These are phyloP conservation scores for Lacerta viridis DNA, from an alignment of 2,797 vertebrate genomes.

Conservation along the genomic window DNA sequence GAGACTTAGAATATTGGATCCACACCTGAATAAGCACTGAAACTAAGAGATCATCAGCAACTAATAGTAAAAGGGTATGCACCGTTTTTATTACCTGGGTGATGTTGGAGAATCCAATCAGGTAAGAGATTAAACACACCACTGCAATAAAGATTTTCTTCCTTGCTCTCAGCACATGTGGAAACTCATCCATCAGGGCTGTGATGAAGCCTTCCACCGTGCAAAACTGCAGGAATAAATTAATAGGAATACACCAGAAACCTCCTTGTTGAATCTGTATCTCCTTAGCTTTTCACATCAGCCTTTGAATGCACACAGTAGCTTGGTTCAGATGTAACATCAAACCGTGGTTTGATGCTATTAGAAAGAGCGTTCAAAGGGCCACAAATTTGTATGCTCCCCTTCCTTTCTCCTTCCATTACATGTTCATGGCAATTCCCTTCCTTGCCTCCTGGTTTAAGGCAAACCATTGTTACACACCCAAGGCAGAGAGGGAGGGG, in stretches of 20 bases:
- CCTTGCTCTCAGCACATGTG: slow-evolving; percentile 85
- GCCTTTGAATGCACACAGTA: neutral
- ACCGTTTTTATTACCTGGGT: slow-evolving; percentile 85
- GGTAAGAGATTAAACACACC: slow-evolving; percentile 89
- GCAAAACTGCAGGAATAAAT: slow-evolving; percentile 84
- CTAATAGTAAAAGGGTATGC: neutral
- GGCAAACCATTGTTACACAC: no score
- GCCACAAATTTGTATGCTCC: neutral
- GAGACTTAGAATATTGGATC: no score
- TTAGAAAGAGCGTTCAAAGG: accelerated
- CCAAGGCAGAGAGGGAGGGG: no score
- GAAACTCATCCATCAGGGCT: slow-evolving; percentile 91
- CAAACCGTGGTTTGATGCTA: neutral
- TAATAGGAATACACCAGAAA: neutral
- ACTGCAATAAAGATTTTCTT: slow-evolving; percentile 91
- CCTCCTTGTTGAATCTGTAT: neutral
- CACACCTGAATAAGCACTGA: neutral
- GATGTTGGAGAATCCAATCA: slow-evolving; percentile 93
- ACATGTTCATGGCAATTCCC: neutral
- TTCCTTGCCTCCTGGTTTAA: no score
- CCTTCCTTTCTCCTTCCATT: neutral
- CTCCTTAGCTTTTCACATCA: neutral
- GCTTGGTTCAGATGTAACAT: neutral
- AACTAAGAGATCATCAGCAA: neutral
- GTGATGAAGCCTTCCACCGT: slow-evolving; percentile 95